Base-by-base conservation (phyloP, 2,113 vertebrate genomes). In the Colossoma macropomum region DNA sequence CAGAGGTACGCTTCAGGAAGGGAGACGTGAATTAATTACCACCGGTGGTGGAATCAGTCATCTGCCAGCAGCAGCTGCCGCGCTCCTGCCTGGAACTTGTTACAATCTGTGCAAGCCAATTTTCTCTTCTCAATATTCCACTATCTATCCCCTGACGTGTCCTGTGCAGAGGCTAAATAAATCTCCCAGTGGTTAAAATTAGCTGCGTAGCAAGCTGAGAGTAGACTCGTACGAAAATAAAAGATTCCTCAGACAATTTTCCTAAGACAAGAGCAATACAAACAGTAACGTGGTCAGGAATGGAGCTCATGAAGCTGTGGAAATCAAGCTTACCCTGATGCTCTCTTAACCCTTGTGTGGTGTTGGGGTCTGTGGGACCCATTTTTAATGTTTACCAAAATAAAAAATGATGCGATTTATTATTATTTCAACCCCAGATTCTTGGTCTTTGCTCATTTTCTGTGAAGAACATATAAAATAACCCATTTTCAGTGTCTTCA, bases 1-100 rank as follows among this genome's bases (percentile, higher is more conserved):
- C 85, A 65, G 60, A 80, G 15, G 66, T 30, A 19, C 28, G 52
- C 72, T 66, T 56, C 45, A 48, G 48, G 34, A 81, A 28, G 54
- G 27, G 41, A 80, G 70, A 83, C 13, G 19, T 68, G 65, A 86
- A 88, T 88, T 78, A 86, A 86, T 85, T 84, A 85, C 48, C 54
- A 9, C 79, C 38, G 19, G 28, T 32, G 48, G 80, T 80, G 59
- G 81, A 70, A 77, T 81, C 78, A 68, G 68, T 86, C 79, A 84
- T 68, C 80, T 85, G 65, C 34, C 34, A 27, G 54, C 71, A 82
- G 71, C 86, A 85, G 80, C 83, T 87, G 83, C 80, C 68, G 25
- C 32, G 66, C 50, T 85, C 62, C 79, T 82, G 82, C 34, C 79
- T 56, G 74, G 68, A 75, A 81, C 82, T 84, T 84, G 65, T 82